These are phyloP conservation scores for Colletes collaris DNA, from an alignment of 2,888 invertebrate genomes.

Conservation along the genomic window DNA sequence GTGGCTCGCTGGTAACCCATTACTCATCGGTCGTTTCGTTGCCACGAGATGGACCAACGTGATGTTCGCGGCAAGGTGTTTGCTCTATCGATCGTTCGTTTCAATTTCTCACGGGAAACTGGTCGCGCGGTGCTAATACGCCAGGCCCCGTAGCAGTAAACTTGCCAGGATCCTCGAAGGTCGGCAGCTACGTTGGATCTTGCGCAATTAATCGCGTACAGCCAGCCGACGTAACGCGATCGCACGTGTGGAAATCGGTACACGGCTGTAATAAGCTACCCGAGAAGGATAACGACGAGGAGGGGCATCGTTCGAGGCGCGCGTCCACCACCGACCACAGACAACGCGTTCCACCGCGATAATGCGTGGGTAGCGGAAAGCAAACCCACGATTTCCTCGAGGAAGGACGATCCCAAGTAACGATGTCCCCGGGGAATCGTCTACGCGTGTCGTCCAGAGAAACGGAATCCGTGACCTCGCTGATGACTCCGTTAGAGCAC, in stretches of 20 bases:
- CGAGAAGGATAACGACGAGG: slow-evolving; percentile 33
- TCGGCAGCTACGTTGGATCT: slow-evolving; percentile 46
- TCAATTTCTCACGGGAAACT: slow-evolving; percentile 22
- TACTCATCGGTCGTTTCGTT: not conserved
- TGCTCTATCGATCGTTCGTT: slow-evolving; percentile 1
- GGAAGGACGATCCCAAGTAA: slow-evolving; percentile 35
- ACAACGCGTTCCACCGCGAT: slow-evolving; percentile 49
- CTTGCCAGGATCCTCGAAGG: slow-evolving; percentile 44
- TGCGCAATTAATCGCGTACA: slow-evolving; percentile 59
- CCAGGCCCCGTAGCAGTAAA: not conserved
- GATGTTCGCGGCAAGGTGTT: not conserved
- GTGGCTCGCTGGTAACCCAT: not conserved
- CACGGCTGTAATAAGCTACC: slow-evolving; percentile 30
- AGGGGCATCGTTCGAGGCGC: slow-evolving; percentile 9
- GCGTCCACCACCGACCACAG: slow-evolving; percentile 16
- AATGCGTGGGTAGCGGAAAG: slow-evolving; percentile 62
- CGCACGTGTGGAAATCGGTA: slow-evolving; percentile 57
- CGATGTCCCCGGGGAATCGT: slow-evolving; percentile 34
- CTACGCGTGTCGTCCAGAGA: slow-evolving; percentile 25
- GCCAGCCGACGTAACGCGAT: slow-evolving; percentile 49
- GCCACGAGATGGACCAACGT: not conserved
- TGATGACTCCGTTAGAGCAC: slow-evolving; percentile 13
- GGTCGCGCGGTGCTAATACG: slow-evolving; percentile 4
- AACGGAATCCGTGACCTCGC: slow-evolving; percentile 4
- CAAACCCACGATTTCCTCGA: slow-evolving; percentile 52